Evolutionary conservation across 1,140 invertebrate genomes (phyloP).

Genomic region (Oncopeltus fasciatus): DNA sequence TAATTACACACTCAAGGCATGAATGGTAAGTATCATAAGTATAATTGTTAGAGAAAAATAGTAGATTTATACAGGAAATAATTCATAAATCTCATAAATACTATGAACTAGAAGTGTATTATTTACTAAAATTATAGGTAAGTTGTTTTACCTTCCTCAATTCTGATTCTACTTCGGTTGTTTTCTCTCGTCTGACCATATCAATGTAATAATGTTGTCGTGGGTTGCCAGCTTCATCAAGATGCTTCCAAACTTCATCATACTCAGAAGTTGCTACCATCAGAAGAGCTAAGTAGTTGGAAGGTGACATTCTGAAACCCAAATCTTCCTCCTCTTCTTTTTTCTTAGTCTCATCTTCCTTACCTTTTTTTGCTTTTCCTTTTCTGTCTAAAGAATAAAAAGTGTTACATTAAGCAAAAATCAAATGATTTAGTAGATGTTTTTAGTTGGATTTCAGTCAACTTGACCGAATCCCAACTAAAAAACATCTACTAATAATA

Average conservation of each 20-base stretch:
- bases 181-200: slow-evolving; percentile 70
- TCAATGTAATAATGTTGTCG: slow-evolving; percentile 59
- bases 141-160: slow-evolving; percentile 42
- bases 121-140: neutral
- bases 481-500: too few species aligned
- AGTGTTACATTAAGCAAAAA: too few species aligned
- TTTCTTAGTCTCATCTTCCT: slow-evolving; percentile 38
- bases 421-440: too few species aligned
- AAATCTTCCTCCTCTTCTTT: slow-evolving; percentile 40
- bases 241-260: slow-evolving; percentile 64
- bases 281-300: slow-evolving; percentile 36
- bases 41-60: too few species aligned
- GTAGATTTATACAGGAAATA: too few species aligned
- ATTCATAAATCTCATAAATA: too few species aligned
- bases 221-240: slow-evolving; percentile 55
- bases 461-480: too few species aligned
- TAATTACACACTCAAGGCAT: too few species aligned
- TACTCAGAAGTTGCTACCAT: slow-evolving; percentile 36
- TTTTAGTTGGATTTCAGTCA: too few species aligned
- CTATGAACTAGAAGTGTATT: too few species aligned
- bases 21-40: too few species aligned
- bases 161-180: slow-evolving; percentile 67
- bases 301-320: slow-evolving; percentile 35
- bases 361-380: slow-evolving; percentile 36
- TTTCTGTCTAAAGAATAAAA: slow-evolving; percentile 20